A percentile compares a stretch with the other conserved stretches of the same genome.
Conservation (phyloP, 2,797 vertebrate species). For the Myiotriccus ornatus region DNA sequence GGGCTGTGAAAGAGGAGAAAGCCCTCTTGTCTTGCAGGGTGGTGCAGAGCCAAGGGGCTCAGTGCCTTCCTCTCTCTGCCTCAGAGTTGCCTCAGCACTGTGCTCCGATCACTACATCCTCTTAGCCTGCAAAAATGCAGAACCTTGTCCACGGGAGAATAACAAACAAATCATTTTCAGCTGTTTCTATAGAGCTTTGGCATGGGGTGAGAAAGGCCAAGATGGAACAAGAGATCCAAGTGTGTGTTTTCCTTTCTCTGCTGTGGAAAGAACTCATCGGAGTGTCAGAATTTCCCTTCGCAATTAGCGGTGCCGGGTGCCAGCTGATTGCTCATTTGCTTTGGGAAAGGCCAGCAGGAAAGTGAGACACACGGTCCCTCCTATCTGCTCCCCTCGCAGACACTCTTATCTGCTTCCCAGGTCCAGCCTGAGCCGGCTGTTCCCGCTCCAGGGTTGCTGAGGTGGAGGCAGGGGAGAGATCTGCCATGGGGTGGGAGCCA, state of each 20-base stretch:
- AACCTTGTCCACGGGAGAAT: background rate
- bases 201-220: background rate
- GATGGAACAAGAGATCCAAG: constrained; percentile 51
- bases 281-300: constrained; percentile 64
- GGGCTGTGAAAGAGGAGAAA: background rate
- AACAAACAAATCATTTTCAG: constrained; percentile 56
- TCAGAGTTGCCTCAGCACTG: background rate
- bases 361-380: background rate
- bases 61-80: background rate
- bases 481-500: background rate
- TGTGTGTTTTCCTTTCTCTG: constrained; percentile 41
- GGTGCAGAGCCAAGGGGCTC: background rate
- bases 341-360: constrained; percentile 17
- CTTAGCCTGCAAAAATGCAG: background rate
- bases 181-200: constrained; percentile 22
- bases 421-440: background rate
- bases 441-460: background rate
- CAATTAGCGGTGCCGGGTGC: constrained; percentile 34
- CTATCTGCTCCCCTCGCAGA: background rate
- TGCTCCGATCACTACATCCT: background rate
- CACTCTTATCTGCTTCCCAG: background rate
- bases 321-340: constrained; percentile 49
- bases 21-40: rapidly evolving
- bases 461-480: background rate
- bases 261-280: constrained; percentile 58